Conservation (phyloP, 2,888 invertebrate genomes). For the Epinotia ramella region DNA sequence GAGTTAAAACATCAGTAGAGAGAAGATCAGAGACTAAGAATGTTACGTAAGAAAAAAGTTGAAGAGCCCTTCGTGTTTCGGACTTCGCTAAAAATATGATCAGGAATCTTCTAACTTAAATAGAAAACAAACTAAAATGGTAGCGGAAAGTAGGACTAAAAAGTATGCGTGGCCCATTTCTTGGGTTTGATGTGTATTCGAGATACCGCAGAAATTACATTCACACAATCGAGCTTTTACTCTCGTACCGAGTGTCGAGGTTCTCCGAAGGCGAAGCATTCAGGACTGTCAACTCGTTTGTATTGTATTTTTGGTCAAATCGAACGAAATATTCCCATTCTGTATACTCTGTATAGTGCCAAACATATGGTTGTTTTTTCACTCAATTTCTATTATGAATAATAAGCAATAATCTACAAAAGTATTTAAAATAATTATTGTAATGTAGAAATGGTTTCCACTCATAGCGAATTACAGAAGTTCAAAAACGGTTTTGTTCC, state of each 20-base stretch:
- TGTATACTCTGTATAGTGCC: slow-evolving; percentile 43
- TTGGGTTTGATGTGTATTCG: background rate
- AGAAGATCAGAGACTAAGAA: background rate
- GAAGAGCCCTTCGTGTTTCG: background rate
- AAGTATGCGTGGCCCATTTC: background rate
- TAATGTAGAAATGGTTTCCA: slow-evolving; percentile 4
- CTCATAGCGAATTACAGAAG: background rate
- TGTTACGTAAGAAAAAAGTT: background rate
- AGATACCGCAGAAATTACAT: background rate
- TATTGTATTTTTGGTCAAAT: slow-evolving; percentile 22
- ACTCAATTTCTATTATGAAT: slow-evolving; percentile 27
- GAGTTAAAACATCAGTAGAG: background rate
- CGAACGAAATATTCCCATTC: slow-evolving; percentile 5
- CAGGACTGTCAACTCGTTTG: background rate
- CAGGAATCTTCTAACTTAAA: too few relatives aligned
- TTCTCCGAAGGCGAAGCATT: background rate
- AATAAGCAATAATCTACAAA: background rate
- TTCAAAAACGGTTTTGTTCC: background rate
- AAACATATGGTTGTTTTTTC: slow-evolving; percentile 40
- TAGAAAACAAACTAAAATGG: too few relatives aligned
- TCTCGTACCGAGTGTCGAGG: background rate
- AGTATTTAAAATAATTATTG: slow-evolving; percentile 5
- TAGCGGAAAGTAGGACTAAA: too few relatives aligned
- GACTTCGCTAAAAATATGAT: background rate
- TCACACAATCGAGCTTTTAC: background rate